phyloP scores from a whole-genome alignment of 2,888 invertebrate genomes.

The Conops quadrifasciatus region DNA sequence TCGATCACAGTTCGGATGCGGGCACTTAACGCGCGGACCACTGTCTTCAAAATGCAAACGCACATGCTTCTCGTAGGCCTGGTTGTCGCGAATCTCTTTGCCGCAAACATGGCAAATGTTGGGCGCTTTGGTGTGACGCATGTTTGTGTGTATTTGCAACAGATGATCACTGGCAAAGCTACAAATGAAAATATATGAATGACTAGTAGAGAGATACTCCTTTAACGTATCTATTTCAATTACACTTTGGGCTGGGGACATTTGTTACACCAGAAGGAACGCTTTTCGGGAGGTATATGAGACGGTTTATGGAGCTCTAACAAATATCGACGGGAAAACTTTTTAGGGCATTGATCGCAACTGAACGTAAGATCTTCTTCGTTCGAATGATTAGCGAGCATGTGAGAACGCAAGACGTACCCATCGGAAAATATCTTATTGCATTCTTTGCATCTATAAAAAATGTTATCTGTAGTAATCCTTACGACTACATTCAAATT shows the following conservation, averaged over 20 bases:
- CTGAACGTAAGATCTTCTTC: constrained; percentile 58
- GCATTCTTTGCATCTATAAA: constrained; percentile 57
- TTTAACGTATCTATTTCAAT: background rate
- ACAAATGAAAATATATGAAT: constrained; percentile 22
- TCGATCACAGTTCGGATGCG: constrained; percentile 61
- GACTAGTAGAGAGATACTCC: background rate
- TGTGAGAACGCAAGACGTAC: constrained; percentile 59
- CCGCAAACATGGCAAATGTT: constrained; percentile 64
- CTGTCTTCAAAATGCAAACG: constrained; percentile 60
- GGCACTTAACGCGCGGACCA: constrained; percentile 62
- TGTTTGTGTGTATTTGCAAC: constrained; percentile 58
- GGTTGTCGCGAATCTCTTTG: constrained; percentile 62
- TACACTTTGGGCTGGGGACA: constrained; percentile 49
- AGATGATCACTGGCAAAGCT: constrained; percentile 62
- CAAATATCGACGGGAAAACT: constrained; percentile 59
- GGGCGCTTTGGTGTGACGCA: constrained; percentile 58
- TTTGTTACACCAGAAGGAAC: constrained; percentile 54
- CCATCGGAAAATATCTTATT: constrained; percentile 61
- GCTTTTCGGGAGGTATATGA: constrained; percentile 56
- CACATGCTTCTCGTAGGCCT: constrained; percentile 62
- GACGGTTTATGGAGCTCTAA: constrained; percentile 59
- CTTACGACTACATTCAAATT: background rate
- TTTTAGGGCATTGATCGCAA: constrained; percentile 61
- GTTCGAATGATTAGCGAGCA: constrained; percentile 58
- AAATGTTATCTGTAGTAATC: background rate